phyloP scores from a whole-genome alignment of 2,888 invertebrate genomes.

The Pseudococcus viburni region DNA sequence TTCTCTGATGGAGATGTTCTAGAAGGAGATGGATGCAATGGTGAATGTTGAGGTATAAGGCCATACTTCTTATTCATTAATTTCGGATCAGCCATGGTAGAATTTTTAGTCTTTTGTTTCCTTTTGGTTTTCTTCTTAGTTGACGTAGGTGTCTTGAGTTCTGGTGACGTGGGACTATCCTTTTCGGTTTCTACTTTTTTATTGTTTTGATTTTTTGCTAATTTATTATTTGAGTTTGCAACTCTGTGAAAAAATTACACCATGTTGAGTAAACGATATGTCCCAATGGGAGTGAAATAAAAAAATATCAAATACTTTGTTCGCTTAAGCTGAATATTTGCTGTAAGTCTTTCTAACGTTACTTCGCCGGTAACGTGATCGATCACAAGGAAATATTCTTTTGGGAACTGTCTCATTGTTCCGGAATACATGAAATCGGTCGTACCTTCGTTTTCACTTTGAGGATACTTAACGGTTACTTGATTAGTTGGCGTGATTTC shows the following conservation, averaged over 20 bases:
- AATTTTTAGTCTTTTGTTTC: constrained; percentile 60
- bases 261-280: too few species aligned
- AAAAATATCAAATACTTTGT: constrained; percentile 75
- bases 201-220: constrained; percentile 62
- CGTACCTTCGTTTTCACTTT: constrained; percentile 92
- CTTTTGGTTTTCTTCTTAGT: constrained; percentile 63
- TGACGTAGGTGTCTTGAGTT: constrained; percentile 22
- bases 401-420: constrained; percentile 90
- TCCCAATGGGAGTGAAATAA: not conserved
- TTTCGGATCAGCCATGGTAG: constrained; percentile 56
- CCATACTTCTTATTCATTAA: constrained; percentile 69
- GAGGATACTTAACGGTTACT: constrained; percentile 93
- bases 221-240: constrained; percentile 56
- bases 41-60: constrained; percentile 76
- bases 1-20: constrained; percentile 69
- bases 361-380: constrained; percentile 94
- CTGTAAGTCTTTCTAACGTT: constrained; percentile 90
- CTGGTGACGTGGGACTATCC: constrained; percentile 57
- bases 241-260: constrained; percentile 24
- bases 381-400: constrained; percentile 95
- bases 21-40: constrained; percentile 76
- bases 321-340: constrained; percentile 93
- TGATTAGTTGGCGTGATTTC: constrained; percentile 91
- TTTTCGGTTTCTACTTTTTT: constrained; percentile 61
- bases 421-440: constrained; percentile 96